phyloP scores from a whole-genome alignment of 2,888 invertebrate genomes.

The Synanthedon andrenaeformis region DNA sequence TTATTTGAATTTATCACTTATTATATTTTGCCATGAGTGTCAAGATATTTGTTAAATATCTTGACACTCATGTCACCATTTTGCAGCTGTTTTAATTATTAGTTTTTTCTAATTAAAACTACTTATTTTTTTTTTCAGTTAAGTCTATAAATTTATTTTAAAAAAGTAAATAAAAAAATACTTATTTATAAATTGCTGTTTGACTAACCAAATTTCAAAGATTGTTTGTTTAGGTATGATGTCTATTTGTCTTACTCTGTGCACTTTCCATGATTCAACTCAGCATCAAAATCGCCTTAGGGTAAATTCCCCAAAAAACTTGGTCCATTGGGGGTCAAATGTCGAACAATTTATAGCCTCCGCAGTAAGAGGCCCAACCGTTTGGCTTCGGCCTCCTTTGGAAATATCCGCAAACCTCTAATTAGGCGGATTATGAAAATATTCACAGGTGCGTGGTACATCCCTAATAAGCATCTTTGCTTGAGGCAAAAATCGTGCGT shows the following conservation, averaged over 20 bases:
- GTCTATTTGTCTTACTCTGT: conserved; percentile 22
- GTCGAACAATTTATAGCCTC: conserved; percentile 70
- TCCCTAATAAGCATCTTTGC: conserved; percentile 65
- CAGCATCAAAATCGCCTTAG: conserved; percentile 43
- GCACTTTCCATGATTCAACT: conserved; percentile 23
- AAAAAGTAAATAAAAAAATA: too few species aligned
- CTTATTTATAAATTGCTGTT: too few species aligned
- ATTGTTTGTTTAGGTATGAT: too few species aligned
- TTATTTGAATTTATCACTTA: too few species aligned
- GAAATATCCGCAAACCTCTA: conserved; percentile 68
- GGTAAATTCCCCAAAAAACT: conserved; percentile 62
- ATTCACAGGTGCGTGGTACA: conserved; percentile 66
- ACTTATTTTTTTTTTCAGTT: too few species aligned
- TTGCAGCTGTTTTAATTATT: too few species aligned
- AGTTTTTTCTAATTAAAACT: too few species aligned
- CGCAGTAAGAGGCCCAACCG: conserved; percentile 57
- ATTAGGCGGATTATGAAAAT: conserved; percentile 68
- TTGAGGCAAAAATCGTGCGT: conserved; percentile 60
- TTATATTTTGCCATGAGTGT: too few species aligned
- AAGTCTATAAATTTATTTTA: too few species aligned
- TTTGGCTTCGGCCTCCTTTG: conserved; percentile 54
- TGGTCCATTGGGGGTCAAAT: conserved; percentile 54
- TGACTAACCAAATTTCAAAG: too few species aligned
- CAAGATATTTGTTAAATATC: too few species aligned
- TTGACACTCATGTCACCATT: too few species aligned